Percentiles rank a stretch among this genome's conserved stretches.
Conservation (phyloP, 2,113 vertebrate species). For the Dasypus novemcinctus region DNA sequence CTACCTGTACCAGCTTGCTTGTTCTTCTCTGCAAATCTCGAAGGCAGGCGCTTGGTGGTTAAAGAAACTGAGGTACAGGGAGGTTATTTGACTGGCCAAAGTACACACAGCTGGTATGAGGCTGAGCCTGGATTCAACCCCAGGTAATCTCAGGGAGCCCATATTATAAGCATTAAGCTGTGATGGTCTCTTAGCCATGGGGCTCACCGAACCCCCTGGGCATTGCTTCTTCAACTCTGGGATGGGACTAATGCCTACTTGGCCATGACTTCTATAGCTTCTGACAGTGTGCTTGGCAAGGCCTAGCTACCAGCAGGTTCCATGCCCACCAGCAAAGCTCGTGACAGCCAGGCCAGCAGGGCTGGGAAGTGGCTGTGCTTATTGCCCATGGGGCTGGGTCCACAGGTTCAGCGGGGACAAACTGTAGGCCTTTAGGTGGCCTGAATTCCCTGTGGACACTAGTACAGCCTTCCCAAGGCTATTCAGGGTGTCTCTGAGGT, state of each 20-base stretch:
- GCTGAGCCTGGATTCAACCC: background rate
- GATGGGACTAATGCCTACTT: background rate
- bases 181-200: background rate
- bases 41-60: background rate
- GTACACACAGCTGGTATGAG: background rate
- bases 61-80: background rate
- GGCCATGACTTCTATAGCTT: background rate
- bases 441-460: background rate
- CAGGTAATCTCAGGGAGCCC: background rate
- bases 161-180: background rate
- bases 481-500: background rate
- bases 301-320: background rate
- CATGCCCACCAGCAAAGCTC: fast-evolving
- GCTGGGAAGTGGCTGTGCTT: background rate
- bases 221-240: background rate
- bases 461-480: background rate
- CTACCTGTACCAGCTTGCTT: background rate
- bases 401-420: background rate
- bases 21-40: background rate
- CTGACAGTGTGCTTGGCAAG: background rate
- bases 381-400: fast-evolving
- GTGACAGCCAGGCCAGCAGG: background rate
- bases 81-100: background rate
- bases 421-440: background rate
- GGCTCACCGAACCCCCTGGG: background rate